phyloP scores from a whole-genome alignment of 2,797 vertebrate genomes.

The Tolypeutes matacus region DNA sequence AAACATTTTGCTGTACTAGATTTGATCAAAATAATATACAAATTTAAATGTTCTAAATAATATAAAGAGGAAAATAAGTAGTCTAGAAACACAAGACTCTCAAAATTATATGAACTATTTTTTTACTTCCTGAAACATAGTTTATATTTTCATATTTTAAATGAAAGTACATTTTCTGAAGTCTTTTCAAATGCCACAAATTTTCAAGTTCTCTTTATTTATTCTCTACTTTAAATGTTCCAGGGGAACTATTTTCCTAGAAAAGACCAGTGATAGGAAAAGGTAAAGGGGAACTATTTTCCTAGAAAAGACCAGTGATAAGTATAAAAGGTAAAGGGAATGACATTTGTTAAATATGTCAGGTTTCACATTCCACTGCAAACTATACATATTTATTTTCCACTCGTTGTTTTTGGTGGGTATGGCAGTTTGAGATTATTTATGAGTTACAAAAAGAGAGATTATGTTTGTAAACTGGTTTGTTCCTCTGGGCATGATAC shows the following conservation, averaged over 20 bases:
- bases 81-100: not conserved
- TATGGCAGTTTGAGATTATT: too few species aligned
- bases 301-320: not conserved
- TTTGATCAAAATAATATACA: not conserved
- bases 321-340: not conserved
- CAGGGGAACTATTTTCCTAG: not conserved
- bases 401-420: not conserved
- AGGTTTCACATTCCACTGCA: not conserved
- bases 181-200: not conserved
- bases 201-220: not conserved
- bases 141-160: conserved; percentile 30
- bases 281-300: not conserved
- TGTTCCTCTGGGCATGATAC: too few species aligned
- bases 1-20: conserved; percentile 3
- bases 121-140: not conserved
- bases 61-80: not conserved
- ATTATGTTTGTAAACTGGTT: too few species aligned
- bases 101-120: not conserved
- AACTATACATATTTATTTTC: not conserved
- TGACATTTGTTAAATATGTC: not conserved
- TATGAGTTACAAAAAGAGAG: too few species aligned
- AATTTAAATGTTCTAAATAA: conserved; percentile 55
- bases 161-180: conserved; percentile 42
- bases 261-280: not conserved
- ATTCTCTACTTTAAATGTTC: conserved; percentile 11